phyloP scores from a whole-genome alignment of 2,113 vertebrate genomes.

The Oncorhynchus nerka region DNA sequence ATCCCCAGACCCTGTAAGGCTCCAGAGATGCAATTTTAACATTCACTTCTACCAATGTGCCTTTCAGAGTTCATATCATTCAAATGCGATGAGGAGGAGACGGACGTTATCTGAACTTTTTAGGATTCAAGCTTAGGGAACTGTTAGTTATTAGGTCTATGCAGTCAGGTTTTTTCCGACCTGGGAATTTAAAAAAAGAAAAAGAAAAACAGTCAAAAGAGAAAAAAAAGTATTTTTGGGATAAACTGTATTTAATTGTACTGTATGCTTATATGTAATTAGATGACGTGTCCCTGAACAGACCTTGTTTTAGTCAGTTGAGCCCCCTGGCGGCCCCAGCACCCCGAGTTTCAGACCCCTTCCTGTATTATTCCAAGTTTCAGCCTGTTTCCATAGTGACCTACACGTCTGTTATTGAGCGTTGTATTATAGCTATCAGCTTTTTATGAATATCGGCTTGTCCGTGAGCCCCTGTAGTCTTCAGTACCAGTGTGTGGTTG shows the following conservation, averaged over 20 bases:
- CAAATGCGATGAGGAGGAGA: slow-evolving; percentile 79
- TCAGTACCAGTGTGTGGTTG: slow-evolving; percentile 80
- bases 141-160: slow-evolving; percentile 81
- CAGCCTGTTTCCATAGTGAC: slow-evolving; percentile 65
- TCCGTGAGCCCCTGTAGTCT: slow-evolving; percentile 77
- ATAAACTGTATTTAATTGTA: slow-evolving; percentile 83
- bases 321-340: slow-evolving; percentile 37
- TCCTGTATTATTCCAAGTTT: slow-evolving; percentile 37
- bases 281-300: slow-evolving; percentile 73
- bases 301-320: slow-evolving; percentile 68
- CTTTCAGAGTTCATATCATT: slow-evolving; percentile 97
- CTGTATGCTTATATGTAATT: slow-evolving; percentile 81
- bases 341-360: slow-evolving; percentile 37
- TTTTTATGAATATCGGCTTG: slow-evolving; percentile 80
- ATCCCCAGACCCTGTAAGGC: slow-evolving; percentile 4
- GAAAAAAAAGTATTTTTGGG: slow-evolving; percentile 80
- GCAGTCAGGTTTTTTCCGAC: slow-evolving; percentile 82
- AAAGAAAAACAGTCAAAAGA: slow-evolving; percentile 71
- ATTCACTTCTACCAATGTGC: slow-evolving; percentile 95
- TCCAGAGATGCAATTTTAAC: slow-evolving; percentile 93
- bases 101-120: slow-evolving; percentile 82
- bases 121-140: slow-evolving; percentile 82
- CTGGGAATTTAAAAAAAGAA: slow-evolving; percentile 67
- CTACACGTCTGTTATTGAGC: slow-evolving; percentile 70
- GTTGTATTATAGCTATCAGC: slow-evolving; percentile 80